A percentile compares a stretch with the other conserved stretches of the same genome.
These are phyloP conservation scores for Drosophila triauraria DNA, from an alignment of 1,140 invertebrate species.

Conservation along the genomic window DNA sequence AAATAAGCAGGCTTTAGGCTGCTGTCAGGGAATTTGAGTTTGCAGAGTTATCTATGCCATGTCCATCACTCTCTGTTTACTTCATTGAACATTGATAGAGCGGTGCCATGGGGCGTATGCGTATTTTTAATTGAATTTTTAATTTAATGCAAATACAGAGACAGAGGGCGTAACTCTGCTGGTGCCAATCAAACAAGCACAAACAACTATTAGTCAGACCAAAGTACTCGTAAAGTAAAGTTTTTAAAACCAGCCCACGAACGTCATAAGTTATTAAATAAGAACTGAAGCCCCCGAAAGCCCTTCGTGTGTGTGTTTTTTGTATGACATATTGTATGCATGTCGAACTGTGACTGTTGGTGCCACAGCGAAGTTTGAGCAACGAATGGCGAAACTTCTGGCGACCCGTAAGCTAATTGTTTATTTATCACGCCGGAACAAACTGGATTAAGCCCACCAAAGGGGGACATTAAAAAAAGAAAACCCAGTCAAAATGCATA, in stretches of 20 bases:
- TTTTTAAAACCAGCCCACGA: conserved; percentile 11
- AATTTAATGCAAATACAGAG: conserved; percentile 20
- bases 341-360: conserved; percentile 2
- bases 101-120: conserved; percentile 37
- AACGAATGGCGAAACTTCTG: conserved; percentile 52
- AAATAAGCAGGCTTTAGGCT: conserved; percentile 8
- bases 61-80: conserved; percentile 8
- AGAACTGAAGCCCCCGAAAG: neutral
- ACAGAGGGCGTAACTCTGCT: conserved; percentile 2
- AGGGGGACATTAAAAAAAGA: conserved; percentile 20
- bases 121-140: conserved; percentile 52
- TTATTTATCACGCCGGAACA: conserved; percentile 70
- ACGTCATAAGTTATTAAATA: conserved; percentile 44
- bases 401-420: conserved; percentile 51
- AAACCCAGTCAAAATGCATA: conserved; percentile 29
- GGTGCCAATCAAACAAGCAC: neutral
- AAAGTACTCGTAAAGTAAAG: conserved; percentile 21
- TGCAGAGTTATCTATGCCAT: conserved; percentile 9
- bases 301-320: conserved; percentile 20
- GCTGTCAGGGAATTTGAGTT: neutral
- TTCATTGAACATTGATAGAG: conserved; percentile 41
- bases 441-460: conserved; percentile 41
- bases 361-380: conserved; percentile 58
- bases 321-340: conserved; percentile 37
- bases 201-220: neutral